Conservation (phyloP, 1,140 invertebrate species). For the Doryteuthis pealeii region DNA sequence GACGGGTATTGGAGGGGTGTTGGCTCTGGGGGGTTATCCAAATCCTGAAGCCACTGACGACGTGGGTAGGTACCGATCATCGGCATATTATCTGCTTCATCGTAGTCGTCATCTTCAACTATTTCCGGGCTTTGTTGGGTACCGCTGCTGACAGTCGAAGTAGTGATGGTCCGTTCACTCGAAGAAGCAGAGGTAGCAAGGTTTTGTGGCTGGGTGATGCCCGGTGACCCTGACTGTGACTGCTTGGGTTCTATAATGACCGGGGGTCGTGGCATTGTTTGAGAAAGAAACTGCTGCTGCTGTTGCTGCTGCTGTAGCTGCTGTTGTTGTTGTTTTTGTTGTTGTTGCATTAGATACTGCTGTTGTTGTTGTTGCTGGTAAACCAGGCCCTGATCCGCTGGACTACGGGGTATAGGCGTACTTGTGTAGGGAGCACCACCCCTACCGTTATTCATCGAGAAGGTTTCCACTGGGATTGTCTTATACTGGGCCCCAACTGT, state of each 20-base stretch:
- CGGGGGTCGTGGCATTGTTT: background rate
- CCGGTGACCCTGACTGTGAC: background rate
- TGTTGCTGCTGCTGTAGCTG: background rate
- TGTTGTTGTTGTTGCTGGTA: background rate
- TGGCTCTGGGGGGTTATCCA: slow-evolving; percentile 37
- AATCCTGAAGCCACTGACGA: slow-evolving; percentile 12
- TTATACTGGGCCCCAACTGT: no score
- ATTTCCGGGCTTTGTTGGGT: background rate
- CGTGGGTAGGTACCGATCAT: background rate
- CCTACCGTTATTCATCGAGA: no score
- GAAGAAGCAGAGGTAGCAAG: background rate
- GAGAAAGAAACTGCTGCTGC: background rate
- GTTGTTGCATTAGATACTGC: no score
- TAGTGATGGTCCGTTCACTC: background rate
- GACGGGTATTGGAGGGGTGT: slow-evolving; percentile 49
- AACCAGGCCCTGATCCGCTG: no score
- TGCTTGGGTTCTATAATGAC: background rate
- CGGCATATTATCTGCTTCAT: background rate
- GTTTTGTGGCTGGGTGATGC: background rate
- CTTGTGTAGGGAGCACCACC: no score
- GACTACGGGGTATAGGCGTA: no score
- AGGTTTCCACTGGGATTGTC: no score
- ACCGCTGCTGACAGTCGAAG: background rate
- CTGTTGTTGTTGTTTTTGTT: background rate
- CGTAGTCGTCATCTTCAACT: slow-evolving; percentile 5